Evolutionary conservation across 37 sponge, comb jelly and placozoan genomes (phyloP).

Genomic region (Amphimedon queenslandica): DNA sequence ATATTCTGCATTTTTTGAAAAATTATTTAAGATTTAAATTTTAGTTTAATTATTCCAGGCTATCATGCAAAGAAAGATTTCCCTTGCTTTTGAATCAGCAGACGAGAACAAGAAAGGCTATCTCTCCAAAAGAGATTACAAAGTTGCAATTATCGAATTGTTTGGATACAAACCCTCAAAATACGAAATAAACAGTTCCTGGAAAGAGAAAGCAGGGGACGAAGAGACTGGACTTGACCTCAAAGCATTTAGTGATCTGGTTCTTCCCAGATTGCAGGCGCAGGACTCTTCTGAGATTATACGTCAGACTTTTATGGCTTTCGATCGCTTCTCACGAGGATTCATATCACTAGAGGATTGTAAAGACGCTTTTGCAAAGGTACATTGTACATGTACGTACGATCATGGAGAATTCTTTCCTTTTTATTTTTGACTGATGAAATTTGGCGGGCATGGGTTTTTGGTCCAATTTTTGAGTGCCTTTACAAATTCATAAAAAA

Average conservation of each 20-base stretch:
- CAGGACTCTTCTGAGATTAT: slow-evolving; percentile 39
- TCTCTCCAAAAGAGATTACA: slow-evolving; percentile 63
- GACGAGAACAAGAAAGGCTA: slow-evolving; percentile 22
- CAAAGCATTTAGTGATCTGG: slow-evolving; percentile 24
- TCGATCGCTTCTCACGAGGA: slow-evolving; percentile 57
- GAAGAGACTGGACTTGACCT: slow-evolving; percentile 11
- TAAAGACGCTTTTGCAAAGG: slow-evolving; percentile 30
- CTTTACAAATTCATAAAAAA: too few species aligned
- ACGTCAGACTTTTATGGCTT: slow-evolving; percentile 52
- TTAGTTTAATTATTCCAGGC: not conserved
- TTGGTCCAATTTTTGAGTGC: too few species aligned
- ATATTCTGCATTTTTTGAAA: not conserved
- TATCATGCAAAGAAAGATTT: not conserved
- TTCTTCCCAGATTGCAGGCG: slow-evolving; percentile 15
- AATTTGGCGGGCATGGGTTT: slow-evolving; percentile 11
- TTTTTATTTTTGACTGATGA: slow-evolving; percentile 32
- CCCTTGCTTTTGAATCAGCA: slow-evolving; percentile 45
- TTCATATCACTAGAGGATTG: slow-evolving; percentile 44
- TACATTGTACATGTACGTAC: too few species aligned
- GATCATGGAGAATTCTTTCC: too few species aligned
- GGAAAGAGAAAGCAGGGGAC: not conserved
- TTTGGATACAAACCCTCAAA: slow-evolving; percentile 79
- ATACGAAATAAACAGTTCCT: slow-evolving; percentile 34
- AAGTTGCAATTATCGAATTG: slow-evolving; percentile 52
- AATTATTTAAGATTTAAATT: not conserved